phyloP scores from a whole-genome alignment of 2,113 vertebrate genomes.

The Grus americana region DNA sequence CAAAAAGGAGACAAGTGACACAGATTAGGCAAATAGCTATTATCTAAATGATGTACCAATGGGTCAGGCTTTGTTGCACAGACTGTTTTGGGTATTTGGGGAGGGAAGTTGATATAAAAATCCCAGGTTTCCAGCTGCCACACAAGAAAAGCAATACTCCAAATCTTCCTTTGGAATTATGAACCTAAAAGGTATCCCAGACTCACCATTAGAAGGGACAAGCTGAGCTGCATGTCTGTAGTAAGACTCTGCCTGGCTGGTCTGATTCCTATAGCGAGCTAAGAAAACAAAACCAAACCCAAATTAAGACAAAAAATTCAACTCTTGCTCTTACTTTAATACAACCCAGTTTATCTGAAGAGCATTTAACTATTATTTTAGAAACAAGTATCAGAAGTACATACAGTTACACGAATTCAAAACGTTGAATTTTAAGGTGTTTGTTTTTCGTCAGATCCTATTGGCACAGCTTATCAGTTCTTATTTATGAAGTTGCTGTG shows the following conservation, averaged over 20 bases:
- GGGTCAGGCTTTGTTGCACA: fast-evolving
- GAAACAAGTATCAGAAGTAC: constrained; percentile 49
- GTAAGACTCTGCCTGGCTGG: constrained; percentile 99
- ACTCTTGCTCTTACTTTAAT: not conserved
- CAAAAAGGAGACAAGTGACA: not conserved
- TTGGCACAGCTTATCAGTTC: constrained; percentile 46
- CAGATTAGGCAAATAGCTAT: not conserved
- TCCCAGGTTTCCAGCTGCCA: not conserved
- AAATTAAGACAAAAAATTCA: not conserved
- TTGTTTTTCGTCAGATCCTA: constrained; percentile 29
- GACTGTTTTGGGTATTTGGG: not conserved
- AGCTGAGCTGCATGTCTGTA: constrained; percentile 98
- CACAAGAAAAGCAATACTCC: not conserved
- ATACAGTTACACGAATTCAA: not conserved
- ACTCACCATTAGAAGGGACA: constrained; percentile 98
- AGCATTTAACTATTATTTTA: constrained; percentile 22
- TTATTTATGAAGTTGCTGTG: not conserved
- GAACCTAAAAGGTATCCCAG: not conserved
- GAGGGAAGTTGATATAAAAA: not conserved
- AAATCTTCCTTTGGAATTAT: not conserved
- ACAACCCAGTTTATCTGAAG: not conserved
- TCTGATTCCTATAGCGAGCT: constrained; percentile 99
- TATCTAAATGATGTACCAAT: not conserved
- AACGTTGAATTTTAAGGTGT: not conserved
- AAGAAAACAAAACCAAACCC: not conserved